Conservation (phyloP, 2,797 vertebrate genomes). For the Philypnodon macrostomus region DNA sequence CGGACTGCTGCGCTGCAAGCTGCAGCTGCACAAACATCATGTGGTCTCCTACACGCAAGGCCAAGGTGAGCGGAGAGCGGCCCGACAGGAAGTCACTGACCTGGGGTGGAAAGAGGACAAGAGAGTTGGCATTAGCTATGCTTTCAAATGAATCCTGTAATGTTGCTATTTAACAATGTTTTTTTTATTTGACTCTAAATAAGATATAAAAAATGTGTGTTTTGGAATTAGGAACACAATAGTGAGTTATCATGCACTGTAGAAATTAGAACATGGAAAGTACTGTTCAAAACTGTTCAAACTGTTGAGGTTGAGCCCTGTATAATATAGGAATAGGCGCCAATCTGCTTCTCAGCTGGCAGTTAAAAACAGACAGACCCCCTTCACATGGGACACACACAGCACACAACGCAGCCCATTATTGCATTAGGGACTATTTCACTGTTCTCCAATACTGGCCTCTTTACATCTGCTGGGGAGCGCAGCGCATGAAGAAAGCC, state of each 20-base stretch:
- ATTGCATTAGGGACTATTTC: slow-evolving; percentile 58
- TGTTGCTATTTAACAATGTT: no score
- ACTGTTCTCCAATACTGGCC: slow-evolving; percentile 48
- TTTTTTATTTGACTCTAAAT: no score
- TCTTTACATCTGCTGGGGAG: slow-evolving; percentile 53
- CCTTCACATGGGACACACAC: slow-evolving; percentile 37
- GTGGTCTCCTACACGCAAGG: slow-evolving; percentile 90
- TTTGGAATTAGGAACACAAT: no score
- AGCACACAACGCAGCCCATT: slow-evolving; percentile 38
- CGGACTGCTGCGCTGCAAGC: slow-evolving; percentile 88
- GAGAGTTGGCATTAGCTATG: not conserved
- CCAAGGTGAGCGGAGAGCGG: slow-evolving; percentile 90
- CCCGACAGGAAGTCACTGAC: slow-evolving; percentile 95
- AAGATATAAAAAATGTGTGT: no score
- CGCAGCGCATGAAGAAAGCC: slow-evolving; percentile 46
- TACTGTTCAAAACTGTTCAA: no score
- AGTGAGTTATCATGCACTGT: no score
- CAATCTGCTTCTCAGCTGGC: slow-evolving; percentile 19
- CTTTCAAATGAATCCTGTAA: no score
- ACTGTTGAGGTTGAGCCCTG: no score
- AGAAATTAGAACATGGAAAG: no score
- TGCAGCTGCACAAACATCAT: slow-evolving; percentile 97
- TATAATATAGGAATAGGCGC: not conserved
- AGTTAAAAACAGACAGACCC: slow-evolving; percentile 40
- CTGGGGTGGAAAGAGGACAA: slow-evolving; percentile 58